These are phyloP conservation scores for Sigmodon hispidus DNA, from an alignment of 2,113 vertebrate species.

Conservation along the genomic window DNA sequence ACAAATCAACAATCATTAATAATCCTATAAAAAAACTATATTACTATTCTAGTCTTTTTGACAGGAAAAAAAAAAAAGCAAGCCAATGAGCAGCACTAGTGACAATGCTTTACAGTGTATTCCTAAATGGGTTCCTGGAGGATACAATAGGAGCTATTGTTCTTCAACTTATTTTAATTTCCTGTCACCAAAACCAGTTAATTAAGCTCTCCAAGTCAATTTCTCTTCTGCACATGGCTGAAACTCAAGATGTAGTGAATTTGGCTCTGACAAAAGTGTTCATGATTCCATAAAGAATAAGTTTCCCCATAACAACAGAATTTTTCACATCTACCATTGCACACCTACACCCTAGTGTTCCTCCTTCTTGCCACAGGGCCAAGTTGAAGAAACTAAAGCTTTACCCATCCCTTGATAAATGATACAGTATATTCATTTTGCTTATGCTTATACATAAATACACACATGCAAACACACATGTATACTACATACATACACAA, in stretches of 20 bases:
- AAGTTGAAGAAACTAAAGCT: not conserved
- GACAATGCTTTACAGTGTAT: not conserved
- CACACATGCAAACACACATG: rapidly evolving
- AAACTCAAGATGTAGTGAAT: not conserved
- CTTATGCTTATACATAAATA: not conserved
- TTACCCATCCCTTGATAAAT: not conserved
- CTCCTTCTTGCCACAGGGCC: not conserved
- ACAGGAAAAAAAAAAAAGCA: not conserved
- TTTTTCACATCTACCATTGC: not conserved
- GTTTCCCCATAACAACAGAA: rapidly evolving
- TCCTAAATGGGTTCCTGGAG: not conserved
- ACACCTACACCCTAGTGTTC: not conserved
- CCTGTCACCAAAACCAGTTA: not conserved
- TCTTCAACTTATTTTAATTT: not conserved
- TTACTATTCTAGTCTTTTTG: not conserved
- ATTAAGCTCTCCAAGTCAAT: not conserved
- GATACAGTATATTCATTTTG: rapidly evolving
- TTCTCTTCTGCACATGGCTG: not conserved
- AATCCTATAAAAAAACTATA: not conserved
- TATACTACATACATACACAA: not conserved
- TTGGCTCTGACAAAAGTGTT: not conserved
- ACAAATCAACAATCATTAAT: not conserved
- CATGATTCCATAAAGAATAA: not conserved
- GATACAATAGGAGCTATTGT: not conserved
- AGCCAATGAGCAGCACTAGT: not conserved